A percentile compares a stretch with the other conserved stretches of the same genome.
phyloP scores from a whole-genome alignment of 2,113 vertebrate species.

The Tiliqua scincoides region DNA sequence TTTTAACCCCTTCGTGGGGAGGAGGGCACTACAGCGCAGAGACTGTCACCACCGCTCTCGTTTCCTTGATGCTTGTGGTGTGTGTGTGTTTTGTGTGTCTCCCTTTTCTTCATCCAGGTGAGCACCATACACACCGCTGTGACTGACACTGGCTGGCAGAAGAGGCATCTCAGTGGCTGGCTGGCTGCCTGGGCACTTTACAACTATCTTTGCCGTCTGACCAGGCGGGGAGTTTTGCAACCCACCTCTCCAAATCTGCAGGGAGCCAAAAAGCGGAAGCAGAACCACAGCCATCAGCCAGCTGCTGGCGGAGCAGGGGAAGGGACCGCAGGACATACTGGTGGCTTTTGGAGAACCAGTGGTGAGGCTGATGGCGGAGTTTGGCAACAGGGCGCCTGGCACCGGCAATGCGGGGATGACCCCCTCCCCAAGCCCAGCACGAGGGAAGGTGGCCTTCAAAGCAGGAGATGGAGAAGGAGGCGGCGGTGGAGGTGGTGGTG shows the following conservation, averaged over 20 bases:
- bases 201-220: constrained; percentile 47
- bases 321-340: constrained; percentile 57
- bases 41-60: not conserved
- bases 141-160: constrained; percentile 41
- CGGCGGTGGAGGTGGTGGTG: constrained; percentile 55
- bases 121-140: not conserved
- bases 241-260: constrained; percentile 20
- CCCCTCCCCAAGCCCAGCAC: constrained; percentile 69
- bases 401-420: constrained; percentile 61
- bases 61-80: not conserved
- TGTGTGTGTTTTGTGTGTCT: not conserved
- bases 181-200: constrained; percentile 26
- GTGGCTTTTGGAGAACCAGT: constrained; percentile 58
- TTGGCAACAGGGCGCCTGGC: constrained; percentile 63
- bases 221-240: constrained; percentile 41
- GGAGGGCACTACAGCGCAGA: no score
- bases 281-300: constrained; percentile 22
- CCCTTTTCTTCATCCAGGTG: constrained; percentile 60
- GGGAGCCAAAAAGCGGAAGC: constrained; percentile 68
- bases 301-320: constrained; percentile 39
- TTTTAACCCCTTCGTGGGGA: no score
- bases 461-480: constrained; percentile 73
- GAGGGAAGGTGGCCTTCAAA: constrained; percentile 73
- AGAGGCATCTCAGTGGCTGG: not conserved
- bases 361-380: constrained; percentile 78